Evolutionary conservation across 2,113 vertebrate genomes (phyloP), one percentile per base, ranked within the genome.

Genomic region (Menura novaehollandiae): DNA sequence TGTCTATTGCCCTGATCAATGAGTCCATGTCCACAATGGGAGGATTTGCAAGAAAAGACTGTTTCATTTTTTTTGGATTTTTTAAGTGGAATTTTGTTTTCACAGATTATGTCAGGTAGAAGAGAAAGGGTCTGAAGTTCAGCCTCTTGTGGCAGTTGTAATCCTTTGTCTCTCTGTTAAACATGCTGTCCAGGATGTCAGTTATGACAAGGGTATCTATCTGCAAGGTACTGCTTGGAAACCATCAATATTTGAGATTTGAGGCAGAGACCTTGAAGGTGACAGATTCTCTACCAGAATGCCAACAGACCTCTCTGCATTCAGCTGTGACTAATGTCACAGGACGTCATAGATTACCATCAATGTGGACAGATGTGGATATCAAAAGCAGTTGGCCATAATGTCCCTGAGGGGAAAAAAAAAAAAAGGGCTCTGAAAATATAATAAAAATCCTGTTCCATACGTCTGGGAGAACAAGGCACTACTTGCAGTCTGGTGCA

Each of bases 401-500:
- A 66, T 22, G 13, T 27, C 10, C 10, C 19, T 0, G 2, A 39
- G 37, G 10, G 12, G 12, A 10, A 53, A 44, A 43, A 43, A 39
- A 10, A 2, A 22, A 52, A 75, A 56, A 39, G 39, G 6, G 1
- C 18, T 64, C 58, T 62, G 28, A 67, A 94, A 73, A 86, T 39
- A 33, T 47, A 67, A 56, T 3, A 7, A 58, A 77, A 53, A 41
- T 58, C 16, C 19, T 86, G 10, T 67, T 89, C 15, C 22, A 56
- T 6, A 15, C 2, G 1, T 7, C 32, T 44, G 53, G 51, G 30
- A 74, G 35, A 76, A 51, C 35, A 67, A 28, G 22, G 27, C 5
- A 28, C 7, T 62, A 9, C 35, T 59, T 1, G 1, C 1, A 1
- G 8, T 63, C 2, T 12, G 10, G 10, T 49, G 4, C 1, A 1